These are phyloP conservation scores for Meliscaeva auricollis DNA, from an alignment of 2,888 invertebrate species.

Conservation along the genomic window DNA sequence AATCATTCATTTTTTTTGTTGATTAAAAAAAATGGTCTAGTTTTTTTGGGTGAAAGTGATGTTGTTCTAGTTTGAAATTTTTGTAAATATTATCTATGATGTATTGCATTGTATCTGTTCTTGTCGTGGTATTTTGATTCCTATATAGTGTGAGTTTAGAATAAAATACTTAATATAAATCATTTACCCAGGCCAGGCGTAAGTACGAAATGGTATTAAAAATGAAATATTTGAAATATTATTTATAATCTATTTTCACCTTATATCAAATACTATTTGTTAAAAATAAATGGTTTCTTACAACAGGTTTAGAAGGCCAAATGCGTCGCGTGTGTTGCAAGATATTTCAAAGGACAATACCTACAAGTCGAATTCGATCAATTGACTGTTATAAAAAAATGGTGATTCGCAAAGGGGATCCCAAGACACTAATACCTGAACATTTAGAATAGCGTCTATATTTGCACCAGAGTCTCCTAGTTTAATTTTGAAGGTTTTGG, in stretches of 20 bases:
- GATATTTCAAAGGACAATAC: slow-evolving; percentile 39
- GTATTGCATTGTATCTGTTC: slow-evolving; percentile 48
- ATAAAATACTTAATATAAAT: slow-evolving; percentile 30
- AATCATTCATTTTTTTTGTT: slow-evolving; percentile 26
- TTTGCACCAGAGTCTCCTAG: too few species aligned
- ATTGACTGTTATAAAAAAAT: slow-evolving; percentile 7
- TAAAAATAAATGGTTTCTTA: slow-evolving; percentile 74
- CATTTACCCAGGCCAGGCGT: slow-evolving; percentile 80
- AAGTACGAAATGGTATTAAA: slow-evolving; percentile 84
- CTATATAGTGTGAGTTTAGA: slow-evolving; percentile 71
- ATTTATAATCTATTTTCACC: slow-evolving; percentile 68
- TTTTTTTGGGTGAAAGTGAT: slow-evolving; percentile 71
- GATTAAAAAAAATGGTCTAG: slow-evolving; percentile 34
- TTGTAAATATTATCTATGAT: slow-evolving; percentile 29
- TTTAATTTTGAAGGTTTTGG: too few species aligned
- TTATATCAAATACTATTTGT: slow-evolving; percentile 66
- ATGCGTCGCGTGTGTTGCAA: slow-evolving; percentile 66
- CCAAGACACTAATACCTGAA: too few species aligned
- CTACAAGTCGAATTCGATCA: slow-evolving; percentile 35
- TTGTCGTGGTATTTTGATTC: slow-evolving; percentile 59
- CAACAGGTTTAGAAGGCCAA: slow-evolving; percentile 71
- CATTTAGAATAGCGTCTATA: too few species aligned
- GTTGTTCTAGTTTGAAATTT: slow-evolving; percentile 67
- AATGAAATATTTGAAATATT: slow-evolving; percentile 81
- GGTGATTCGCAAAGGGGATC: too few species aligned